Base-by-base conservation (phyloP, 2,888 invertebrate species). In the Hipparchia sbordonii region DNA sequence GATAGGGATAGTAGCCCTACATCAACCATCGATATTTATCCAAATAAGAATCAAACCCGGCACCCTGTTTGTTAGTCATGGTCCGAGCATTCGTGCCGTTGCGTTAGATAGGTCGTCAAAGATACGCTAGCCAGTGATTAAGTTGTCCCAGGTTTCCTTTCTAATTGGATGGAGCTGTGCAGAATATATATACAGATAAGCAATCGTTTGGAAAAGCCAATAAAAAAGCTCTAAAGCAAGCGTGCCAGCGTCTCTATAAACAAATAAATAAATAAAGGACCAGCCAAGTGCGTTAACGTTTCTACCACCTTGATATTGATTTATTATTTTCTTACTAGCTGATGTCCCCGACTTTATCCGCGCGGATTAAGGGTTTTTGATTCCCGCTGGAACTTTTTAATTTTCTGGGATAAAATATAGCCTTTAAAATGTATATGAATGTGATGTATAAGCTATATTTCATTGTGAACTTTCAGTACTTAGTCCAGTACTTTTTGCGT, bases 81-180 rank as follows among this genome's bases (percentile, higher is more conserved):
- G 13, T 45, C 46, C 46, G 61, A 46, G 48, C 9, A 63, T 48
- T 48, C 48, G 48, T 63, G n/a, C 63, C 13, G 48, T 8, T 48
- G 63, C 63, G 63, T 10, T 23, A 48, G 63, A 65, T 65, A 51
- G 51, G 51, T 65, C 33, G 65, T 65, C 65, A 60, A 68, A 68
- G 68, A 60, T 68, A 68, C 48, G 57, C 48, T 54, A 48, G 54
- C 52, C 54, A 61, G 67, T 70, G 59, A 72, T 70, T 57, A 60
- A 70, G 70, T 67, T 59, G 63, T 67, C 63, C 70, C 13, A 62
- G 56, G 57, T 60, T n/a, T 39, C 62, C 67, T 72, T 69, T 61
- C 52, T 61, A 73, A 48, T 67, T 56, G 39, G 46, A 70, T 56
- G 33, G 48, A 56, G 62, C 51, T 48, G 48, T 65, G 52, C 3